Evolutionary conservation across 2,797 vertebrate species (phyloP).

Genomic region (Coilia nasus): DNA sequence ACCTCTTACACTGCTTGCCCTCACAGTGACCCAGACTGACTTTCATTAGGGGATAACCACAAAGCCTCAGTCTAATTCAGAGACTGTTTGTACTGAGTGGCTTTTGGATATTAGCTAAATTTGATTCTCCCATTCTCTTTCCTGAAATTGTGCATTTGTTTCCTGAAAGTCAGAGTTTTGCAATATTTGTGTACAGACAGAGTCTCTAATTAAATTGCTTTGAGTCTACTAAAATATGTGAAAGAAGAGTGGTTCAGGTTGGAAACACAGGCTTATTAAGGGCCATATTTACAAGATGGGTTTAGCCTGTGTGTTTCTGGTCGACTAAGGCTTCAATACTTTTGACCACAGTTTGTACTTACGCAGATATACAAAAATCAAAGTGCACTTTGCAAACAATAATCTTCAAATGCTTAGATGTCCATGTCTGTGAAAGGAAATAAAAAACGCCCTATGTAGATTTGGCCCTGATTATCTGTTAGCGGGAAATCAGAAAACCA

Average conservation of each 20-base stretch:
- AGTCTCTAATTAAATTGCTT: not conserved
- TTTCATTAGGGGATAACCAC: constrained; percentile 32
- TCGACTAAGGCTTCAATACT: too few relatives aligned
- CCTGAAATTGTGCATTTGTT: not conserved
- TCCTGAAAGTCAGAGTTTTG: not conserved
- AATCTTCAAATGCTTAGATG: too few relatives aligned
- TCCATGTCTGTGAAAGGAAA: too few relatives aligned
- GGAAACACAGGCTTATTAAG: too few relatives aligned
- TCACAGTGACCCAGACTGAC: constrained; percentile 57
- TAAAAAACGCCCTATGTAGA: too few relatives aligned
- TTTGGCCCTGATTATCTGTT: too few relatives aligned
- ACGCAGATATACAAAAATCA: too few relatives aligned
- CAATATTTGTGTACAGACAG: not conserved
- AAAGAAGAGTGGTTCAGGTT: not conserved
- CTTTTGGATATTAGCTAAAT: not conserved
- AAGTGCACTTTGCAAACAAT: too few relatives aligned
- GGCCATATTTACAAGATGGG: too few relatives aligned
- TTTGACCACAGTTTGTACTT: too few relatives aligned
- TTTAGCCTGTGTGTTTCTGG: too few relatives aligned
- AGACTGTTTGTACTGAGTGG: not conserved
- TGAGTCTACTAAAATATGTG: not conserved
- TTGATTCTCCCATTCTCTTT: not conserved
- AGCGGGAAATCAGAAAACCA: not conserved
- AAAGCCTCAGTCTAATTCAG: not conserved
- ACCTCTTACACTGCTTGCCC: constrained; percentile 37